These are phyloP conservation scores for Ramazzottius varieornatus DNA, from an alignment of 2,888 invertebrate genomes.

Conservation along the genomic window DNA sequence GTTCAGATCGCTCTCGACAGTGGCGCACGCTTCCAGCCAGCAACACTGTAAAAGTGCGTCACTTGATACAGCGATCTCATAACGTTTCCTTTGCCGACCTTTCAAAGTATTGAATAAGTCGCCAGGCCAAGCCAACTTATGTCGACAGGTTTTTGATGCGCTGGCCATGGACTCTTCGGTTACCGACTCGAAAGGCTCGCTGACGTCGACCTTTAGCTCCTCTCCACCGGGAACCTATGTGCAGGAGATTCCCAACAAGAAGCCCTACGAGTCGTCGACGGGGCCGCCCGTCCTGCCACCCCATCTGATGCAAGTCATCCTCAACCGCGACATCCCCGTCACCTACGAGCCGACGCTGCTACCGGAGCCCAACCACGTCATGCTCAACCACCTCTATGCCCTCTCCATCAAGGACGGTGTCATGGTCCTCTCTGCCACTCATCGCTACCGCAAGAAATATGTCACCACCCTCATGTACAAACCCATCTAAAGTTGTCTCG, in stretches of 20 bases:
- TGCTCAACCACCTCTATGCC: conserved; percentile 98
- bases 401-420: conserved; percentile 97
- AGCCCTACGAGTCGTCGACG: conserved; percentile 70
- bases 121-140: too few relatives aligned
- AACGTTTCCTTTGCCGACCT: too few relatives aligned
- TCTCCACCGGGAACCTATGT: conserved; percentile 27
- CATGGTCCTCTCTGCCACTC: conserved; percentile 94
- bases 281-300: conserved; percentile 92
- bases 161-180: conserved; percentile 18
- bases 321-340: conserved; percentile 89
- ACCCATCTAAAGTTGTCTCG: conserved; percentile 62
- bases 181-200: conserved; percentile 16
- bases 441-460: conserved; percentile 94
- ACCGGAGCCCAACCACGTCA: conserved; percentile 99
- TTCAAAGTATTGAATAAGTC: too few relatives aligned
- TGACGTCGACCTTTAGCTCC: conserved; percentile 12
- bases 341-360: conserved; percentile 90
- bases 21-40: too few relatives aligned
- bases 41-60: too few relatives aligned
- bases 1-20: too few relatives aligned
- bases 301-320: conserved; percentile 86
- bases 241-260: conserved; percentile 60
- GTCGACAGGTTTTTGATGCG: conserved; percentile 20
- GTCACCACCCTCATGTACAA: conserved; percentile 94
- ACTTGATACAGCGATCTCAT: too few relatives aligned